Evolutionary conservation across 2,797 vertebrate species (phyloP).

Genomic region (Cyprinodon diabolis): DNA sequence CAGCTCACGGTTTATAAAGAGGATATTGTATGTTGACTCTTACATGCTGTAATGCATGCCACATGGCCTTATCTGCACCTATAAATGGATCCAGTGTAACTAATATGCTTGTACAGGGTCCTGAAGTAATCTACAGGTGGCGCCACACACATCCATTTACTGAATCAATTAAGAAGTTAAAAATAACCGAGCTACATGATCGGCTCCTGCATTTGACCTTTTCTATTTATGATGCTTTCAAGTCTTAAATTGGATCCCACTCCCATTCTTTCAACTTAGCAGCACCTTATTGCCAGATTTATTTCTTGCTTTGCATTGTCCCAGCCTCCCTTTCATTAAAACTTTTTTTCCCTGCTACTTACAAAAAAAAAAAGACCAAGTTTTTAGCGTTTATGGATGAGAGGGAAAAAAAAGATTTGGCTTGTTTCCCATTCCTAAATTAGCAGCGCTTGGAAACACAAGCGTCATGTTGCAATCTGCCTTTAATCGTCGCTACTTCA

Average conservation of each 20-base stretch:
- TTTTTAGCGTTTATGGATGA: conserved; percentile 28
- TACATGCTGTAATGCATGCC: conserved; percentile 50
- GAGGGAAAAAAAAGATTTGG: background rate
- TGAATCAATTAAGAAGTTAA: conserved; percentile 76
- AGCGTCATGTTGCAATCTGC: conserved; percentile 46
- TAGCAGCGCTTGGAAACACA: conserved; percentile 42
- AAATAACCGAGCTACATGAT: conserved; percentile 65
- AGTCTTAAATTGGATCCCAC: conserved; percentile 55
- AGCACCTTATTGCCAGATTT: conserved; percentile 25
- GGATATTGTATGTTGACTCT: conserved; percentile 60
- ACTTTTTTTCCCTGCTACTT: background rate
- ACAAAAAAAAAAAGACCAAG: background rate
- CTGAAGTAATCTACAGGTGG: conserved; percentile 77
- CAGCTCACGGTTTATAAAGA: conserved; percentile 46
- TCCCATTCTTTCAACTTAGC: conserved; percentile 37
- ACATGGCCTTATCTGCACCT: conserved; percentile 59
- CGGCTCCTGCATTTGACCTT: conserved; percentile 54
- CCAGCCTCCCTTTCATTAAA: conserved; percentile 9
- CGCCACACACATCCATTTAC: conserved; percentile 69
- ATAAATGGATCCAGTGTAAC: conserved; percentile 71
- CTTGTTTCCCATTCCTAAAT: conserved; percentile 43
- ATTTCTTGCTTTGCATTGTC: conserved; percentile 5
- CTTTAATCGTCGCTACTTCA: conserved; percentile 4
- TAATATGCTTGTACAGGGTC: conserved; percentile 65
- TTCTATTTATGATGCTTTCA: conserved; percentile 66